Evolutionary conservation across 2,888 invertebrate species (phyloP).

Genomic region (Eupithecia dodoneata): DNA sequence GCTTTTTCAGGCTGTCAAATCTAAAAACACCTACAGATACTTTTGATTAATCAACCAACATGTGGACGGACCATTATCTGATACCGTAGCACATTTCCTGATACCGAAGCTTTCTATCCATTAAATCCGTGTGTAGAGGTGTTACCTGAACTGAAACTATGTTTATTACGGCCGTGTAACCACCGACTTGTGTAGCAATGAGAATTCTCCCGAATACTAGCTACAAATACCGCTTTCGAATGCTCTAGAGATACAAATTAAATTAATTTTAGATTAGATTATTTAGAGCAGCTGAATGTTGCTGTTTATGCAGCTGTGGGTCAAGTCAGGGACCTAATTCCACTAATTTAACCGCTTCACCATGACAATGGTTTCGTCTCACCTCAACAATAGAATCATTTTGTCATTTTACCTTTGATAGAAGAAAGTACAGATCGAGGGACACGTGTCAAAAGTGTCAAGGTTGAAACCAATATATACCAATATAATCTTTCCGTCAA

Average conservation of each 20-base stretch:
- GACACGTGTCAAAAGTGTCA: too few species aligned
- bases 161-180: constrained; percentile 72
- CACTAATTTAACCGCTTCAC: too few species aligned
- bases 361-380: too few species aligned
- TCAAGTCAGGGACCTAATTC: not conserved
- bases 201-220: constrained; percentile 69
- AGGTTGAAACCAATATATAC: too few species aligned
- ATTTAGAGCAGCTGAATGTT: not conserved
- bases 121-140: constrained; percentile 56
- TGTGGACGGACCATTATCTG: not conserved
- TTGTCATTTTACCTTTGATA: too few species aligned
- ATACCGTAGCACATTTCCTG: not conserved
- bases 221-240: constrained; percentile 59
- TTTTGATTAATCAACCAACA: not conserved
- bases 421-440: too few species aligned
- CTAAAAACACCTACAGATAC: not conserved
- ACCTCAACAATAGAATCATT: too few species aligned
- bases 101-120: constrained; percentile 9
- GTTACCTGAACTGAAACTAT: constrained; percentile 77
- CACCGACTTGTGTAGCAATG: constrained; percentile 68
- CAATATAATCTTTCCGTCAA: too few species aligned
- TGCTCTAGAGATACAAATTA: constrained; percentile 37
- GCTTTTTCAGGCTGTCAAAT: too few species aligned
- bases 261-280: constrained; percentile 22
- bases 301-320: not conserved